Evolutionary conservation across 2,888 invertebrate species (phyloP), one percentile per base, ranked within the genome.

Genomic region (Apantesis nais): DNA sequence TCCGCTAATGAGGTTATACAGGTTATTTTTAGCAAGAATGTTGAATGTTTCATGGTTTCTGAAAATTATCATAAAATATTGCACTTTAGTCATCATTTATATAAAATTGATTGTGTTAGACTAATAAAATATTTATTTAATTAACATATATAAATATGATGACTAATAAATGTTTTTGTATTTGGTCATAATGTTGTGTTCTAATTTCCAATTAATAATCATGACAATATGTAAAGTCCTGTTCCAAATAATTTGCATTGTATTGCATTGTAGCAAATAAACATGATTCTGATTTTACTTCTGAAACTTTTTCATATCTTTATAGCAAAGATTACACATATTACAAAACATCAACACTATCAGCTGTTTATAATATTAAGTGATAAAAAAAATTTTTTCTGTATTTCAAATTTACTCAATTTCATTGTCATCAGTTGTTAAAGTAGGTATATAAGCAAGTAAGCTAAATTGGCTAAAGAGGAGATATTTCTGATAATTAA

Each of bases 181-280:
- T 29, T 44, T 22, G 19, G 11, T 11, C 41, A 31, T 44, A 44
- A 22, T 29, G 9, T 29, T 61, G 44, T 34, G 9, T 37, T 34
- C 65, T n/a, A 52, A 67, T 61, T n/a, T 34, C 25, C 61, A 44
- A n/a, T 9, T 22, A 63, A 25, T 37, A 19, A 58, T 39, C 58
- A 66, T 55, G 55, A 31, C 37, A 66, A 66, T 39, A 66, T 63
- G 44, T 63, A 31, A 44, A 63, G 0, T 31, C 29, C 11, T 63
- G 1, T 39, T 19, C 29, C 11, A 29, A 11, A n/a, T n/a, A n/a
- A n/a, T n/a, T n/a, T n/a, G n/a, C n/a, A n/a, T n/a, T n/a, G n/a
- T n/a, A n/a, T n/a, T n/a, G n/a, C n/a, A n/a, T n/a, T n/a, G n/a
- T n/a, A n/a, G n/a, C n/a, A n/a, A n/a, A n/a, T n/a, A n/a, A n/a